Evolutionary conservation across 2,797 vertebrate species (phyloP).

Genomic region (Hydrocynus forskahlii): DNA sequence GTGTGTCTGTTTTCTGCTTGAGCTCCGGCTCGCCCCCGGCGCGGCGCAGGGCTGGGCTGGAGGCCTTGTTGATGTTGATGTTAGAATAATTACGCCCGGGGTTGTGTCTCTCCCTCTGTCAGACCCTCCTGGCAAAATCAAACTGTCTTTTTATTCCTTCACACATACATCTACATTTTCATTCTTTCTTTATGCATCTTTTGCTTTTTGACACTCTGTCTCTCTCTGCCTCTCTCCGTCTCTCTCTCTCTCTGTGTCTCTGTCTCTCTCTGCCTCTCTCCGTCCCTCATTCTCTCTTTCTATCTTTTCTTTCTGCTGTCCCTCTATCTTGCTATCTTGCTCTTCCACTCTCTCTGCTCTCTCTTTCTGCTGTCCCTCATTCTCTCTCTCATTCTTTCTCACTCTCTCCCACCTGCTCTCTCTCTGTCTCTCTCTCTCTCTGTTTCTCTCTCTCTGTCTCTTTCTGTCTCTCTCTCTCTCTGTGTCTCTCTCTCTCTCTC

Average conservation of each 20-base stretch:
- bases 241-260: background rate
- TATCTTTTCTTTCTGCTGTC: background rate
- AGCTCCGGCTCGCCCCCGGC: slow-evolving; percentile 7
- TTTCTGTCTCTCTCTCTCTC: background rate
- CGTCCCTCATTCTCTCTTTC: background rate
- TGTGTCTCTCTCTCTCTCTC: background rate
- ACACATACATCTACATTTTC: too few relatives aligned
- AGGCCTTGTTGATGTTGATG: background rate
- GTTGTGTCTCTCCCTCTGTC: slow-evolving; percentile 18
- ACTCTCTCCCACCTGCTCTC: too few relatives aligned
- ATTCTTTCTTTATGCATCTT: background rate
- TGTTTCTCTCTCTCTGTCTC: background rate
- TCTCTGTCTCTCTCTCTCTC: background rate
- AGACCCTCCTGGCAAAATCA: background rate
- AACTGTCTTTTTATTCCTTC: background rate
- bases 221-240: background rate
- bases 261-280: background rate
- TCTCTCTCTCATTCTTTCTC: too few relatives aligned
- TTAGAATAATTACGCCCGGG: slow-evolving; percentile 34
- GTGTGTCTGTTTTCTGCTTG: slow-evolving; percentile 39
- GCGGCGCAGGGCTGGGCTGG: slow-evolving; percentile 33
- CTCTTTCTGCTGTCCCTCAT: too few relatives aligned
- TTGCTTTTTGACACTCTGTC: background rate
- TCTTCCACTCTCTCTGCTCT: background rate
- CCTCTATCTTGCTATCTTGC: background rate